Base-by-base conservation (phyloP, 2,797 vertebrate species). In the Salarias fasciatus region DNA sequence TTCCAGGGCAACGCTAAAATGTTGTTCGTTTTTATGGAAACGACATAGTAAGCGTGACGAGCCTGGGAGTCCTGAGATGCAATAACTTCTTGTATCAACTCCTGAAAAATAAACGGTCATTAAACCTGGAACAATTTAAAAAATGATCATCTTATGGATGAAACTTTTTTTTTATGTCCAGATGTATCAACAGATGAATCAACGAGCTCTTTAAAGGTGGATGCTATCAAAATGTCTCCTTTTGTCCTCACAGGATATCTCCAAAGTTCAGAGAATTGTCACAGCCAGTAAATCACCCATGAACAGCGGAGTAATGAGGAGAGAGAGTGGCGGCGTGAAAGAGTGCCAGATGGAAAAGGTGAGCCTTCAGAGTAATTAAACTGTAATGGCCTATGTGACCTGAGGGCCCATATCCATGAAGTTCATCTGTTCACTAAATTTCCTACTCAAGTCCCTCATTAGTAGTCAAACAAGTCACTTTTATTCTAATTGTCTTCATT, bases 301-400 rank as follows among this genome's bases (percentile, higher is more conserved):
- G 69, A 92, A 91, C 75, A 49, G 28, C 0, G 86, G 51, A 13
- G 71, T 80, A 69, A 88, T 78, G 81, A 93, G 89, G 80, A 91
- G 88, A 90, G 92, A 93, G 72, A 70, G 61, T 11, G 58, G 58
- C 2, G 85, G 73, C 42, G 69, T 71, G 58, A 92, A 87, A 82
- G 89, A 83, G 77, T 93, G 91, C 85, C 92, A 91, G 80, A 87
- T 91, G 89, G 90, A 91, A 82, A 90, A 93, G 91, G 92, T 94
- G 89, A 89, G 85, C 55, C 55, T 86, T 85, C 51, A 51, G 56
- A 81, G 65, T 87, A 84, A 88, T 87, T 86, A 83, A 88, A 85
- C 62, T 53, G 69, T 83, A 82, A 87, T 73, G 59, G 72, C 65
- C 53, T 69, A 11, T 61, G 69, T 82, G 79, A 91, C 87, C 80